Base-by-base conservation (phyloP, 2,888 invertebrate genomes). In the Cancer borealis region DNA sequence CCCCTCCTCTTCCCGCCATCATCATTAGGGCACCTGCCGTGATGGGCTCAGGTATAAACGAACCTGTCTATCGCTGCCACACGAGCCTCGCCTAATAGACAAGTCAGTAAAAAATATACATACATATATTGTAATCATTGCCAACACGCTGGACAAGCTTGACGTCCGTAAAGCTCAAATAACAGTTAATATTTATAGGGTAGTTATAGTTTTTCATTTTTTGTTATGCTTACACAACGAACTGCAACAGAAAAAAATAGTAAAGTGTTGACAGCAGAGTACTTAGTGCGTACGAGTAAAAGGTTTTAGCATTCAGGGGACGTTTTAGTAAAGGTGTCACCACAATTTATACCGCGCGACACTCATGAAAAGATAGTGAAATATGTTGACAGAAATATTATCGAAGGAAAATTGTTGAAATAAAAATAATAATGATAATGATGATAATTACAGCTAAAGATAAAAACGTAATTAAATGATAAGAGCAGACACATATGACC, bases 1-100 rank as follows among this genome's bases (percentile, higher is more conserved):
- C 26, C 26, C 6, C 2, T 21, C 60, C 73, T 26, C 10, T 73
- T n/a, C 73, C 21, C 10, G n/a, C 21, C 10, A 10, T n/a, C 73
- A 73, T 26, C 26, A 73, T 8, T 26, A 8, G 26, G 73, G n/a
- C 73, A n/a, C 21, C n/a, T 26, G 73, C 1, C 21, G n/a, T 73
- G 26, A 73, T 8, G 26, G 26, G 8, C 26, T 73, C 8, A 26
- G 73, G 10, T n/a, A 73, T 26, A 26, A 73, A 73, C 26, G 73
- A 73, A 26, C 26, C 6, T 73, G 73, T 73, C 73, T 26, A 0
- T 73, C 73, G 21, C 26, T 10, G 21, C 26, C 4, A 73, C 73
- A 54, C 54, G 54, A 54, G 54, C 54, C 54, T 54, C 54, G 73
- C 73, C 73, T 73, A 73, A 73, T 73, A 73, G 66, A 73, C n/a